phyloP scores from a whole-genome alignment of 2,888 invertebrate genomes.

The Podabrus alpinus region DNA sequence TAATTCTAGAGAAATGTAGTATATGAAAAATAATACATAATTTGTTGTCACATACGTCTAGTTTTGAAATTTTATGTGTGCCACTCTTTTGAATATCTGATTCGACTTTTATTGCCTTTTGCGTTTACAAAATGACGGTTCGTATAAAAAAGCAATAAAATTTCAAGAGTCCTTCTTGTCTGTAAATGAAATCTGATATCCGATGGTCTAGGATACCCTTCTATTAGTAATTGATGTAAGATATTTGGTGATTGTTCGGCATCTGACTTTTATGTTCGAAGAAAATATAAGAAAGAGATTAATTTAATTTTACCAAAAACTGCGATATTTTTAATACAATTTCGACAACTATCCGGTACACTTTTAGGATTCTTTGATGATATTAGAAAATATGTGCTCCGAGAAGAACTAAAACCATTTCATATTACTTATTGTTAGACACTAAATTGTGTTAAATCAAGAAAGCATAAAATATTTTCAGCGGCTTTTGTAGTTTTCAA shows the following conservation, averaged over 20 bases:
- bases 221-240: background rate
- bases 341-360: background rate
- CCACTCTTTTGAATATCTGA: background rate
- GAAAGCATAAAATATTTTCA: background rate
- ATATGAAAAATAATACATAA: background rate
- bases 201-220: background rate
- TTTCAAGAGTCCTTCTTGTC: background rate
- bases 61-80: background rate
- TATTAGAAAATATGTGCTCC: background rate
- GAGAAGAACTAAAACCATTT: background rate
- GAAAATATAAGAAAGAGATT: background rate
- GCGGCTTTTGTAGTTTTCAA: background rate
- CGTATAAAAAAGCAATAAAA: background rate
- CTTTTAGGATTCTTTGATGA: background rate
- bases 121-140: background rate
- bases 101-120: background rate
- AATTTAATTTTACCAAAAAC: background rate
- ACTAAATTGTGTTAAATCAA: background rate
- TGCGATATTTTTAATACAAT: background rate
- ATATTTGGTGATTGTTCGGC: too few species aligned
- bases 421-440: background rate
- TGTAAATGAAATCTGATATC: background rate
- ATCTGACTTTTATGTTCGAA: too few species aligned
- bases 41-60: background rate
- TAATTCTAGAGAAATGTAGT: background rate